A percentile compares a stretch with the other conserved stretches of the same genome.
phyloP scores from a whole-genome alignment of 2,797 vertebrate genomes.

The Enteromius thamalakanensis region DNA sequence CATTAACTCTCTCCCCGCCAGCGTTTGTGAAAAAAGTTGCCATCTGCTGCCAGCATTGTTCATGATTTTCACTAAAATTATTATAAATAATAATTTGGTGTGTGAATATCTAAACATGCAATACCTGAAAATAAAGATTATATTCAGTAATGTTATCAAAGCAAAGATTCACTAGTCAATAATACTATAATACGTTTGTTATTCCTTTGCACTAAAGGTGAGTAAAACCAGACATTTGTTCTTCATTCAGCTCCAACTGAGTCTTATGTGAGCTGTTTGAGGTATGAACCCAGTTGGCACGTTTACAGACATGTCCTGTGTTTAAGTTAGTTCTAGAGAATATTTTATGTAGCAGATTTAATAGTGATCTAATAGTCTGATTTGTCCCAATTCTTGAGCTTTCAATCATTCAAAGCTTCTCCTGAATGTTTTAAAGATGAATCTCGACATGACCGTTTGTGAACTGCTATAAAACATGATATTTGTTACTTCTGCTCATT shows the following conservation, averaged over 20 bases:
- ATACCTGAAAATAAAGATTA: no score
- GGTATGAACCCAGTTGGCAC: neutral
- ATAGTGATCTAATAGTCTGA: neutral
- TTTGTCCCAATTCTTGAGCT: neutral
- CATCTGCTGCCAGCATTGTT: no score
- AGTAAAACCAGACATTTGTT: neutral
- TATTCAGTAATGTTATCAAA: no score
- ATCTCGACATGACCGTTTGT: neutral
- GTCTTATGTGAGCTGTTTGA: neutral
- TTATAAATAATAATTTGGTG: no score
- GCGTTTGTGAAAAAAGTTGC: neutral
- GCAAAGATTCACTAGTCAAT: no score
- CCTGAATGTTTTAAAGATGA: neutral
- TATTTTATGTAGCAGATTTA: neutral
- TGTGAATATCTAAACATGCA: no score
- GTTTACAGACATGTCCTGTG: neutral
- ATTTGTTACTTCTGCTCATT: neutral
- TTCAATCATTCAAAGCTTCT: neutral
- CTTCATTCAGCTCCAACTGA: neutral
- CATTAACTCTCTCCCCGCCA: no score
- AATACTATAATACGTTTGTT: neutral
- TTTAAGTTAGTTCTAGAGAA: neutral
- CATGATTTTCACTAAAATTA: no score
- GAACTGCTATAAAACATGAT: neutral
- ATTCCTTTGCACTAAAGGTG: neutral